Conservation (phyloP, 2,888 invertebrate genomes). For the Brachypalpus laphriformis region DNA sequence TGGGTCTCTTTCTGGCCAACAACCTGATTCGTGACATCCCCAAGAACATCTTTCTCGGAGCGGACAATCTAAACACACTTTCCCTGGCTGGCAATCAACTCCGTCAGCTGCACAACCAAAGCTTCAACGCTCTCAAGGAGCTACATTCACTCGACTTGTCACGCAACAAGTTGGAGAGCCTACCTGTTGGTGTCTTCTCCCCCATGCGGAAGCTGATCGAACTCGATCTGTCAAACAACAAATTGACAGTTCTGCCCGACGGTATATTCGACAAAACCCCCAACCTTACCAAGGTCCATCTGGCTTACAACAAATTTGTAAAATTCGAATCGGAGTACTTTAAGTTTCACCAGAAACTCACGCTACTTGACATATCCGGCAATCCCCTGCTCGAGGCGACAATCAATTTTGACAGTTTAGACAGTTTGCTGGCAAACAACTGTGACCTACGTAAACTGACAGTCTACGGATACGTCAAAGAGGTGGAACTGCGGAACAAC, state of each 20-base stretch:
- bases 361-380: slow-evolving; percentile 79
- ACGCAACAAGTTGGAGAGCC: slow-evolving; percentile 77
- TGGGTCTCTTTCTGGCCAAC: slow-evolving; percentile 79
- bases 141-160: slow-evolving; percentile 79
- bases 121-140: slow-evolving; percentile 80
- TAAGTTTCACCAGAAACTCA: slow-evolving; percentile 77
- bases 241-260: slow-evolving; percentile 77
- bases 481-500: slow-evolving; percentile 80
- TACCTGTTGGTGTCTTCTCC: slow-evolving; percentile 77
- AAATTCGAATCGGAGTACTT: slow-evolving; percentile 79
- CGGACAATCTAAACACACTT: slow-evolving; percentile 80
- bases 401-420: slow-evolving; percentile 78
- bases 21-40: slow-evolving; percentile 80
- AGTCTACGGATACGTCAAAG: slow-evolving; percentile 78
- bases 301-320: slow-evolving; percentile 79
- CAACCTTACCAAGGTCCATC: slow-evolving; percentile 78
- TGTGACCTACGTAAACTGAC: slow-evolving; percentile 80
- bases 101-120: slow-evolving; percentile 78
- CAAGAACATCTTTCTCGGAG: slow-evolving; percentile 81
- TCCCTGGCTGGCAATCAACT: slow-evolving; percentile 78
- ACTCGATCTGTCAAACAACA: slow-evolving; percentile 79
- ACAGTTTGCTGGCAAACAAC: slow-evolving; percentile 77
- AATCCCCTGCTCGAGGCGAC: slow-evolving; percentile 79
- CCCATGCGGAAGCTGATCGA: slow-evolving; percentile 78
- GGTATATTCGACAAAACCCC: slow-evolving; percentile 79